Base-by-base conservation (phyloP, 2,888 invertebrate species). In the Odontocolon sp. region DNA sequence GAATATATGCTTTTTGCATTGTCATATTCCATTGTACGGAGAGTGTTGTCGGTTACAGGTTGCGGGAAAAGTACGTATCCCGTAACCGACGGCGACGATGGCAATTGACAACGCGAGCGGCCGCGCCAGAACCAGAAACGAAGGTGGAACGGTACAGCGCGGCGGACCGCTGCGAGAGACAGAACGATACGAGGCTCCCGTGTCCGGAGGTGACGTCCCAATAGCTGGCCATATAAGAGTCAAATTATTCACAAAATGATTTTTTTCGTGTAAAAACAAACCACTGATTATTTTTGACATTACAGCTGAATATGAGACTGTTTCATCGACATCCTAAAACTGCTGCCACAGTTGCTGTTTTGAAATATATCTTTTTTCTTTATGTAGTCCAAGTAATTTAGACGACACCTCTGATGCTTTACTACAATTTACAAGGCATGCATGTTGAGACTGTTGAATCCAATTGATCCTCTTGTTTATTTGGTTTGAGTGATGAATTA, bases 11-110 rank as follows among this genome's bases (percentile, higher is more conserved):
- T 81, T 83, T 81, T 81, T 81, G 79, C 84, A 85, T 85, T 87
- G 87, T 88, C 88, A 87, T 88, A 86, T 88, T 87, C 88, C 87
- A 88, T 88, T n/a, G n/a, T 87, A 88, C 81, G 75, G 81, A 79
- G 80, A 84, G 86, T n/a, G n/a, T n/a, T 87, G 88, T 87, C 88
- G 87, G 84, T 84, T 87, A 86, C 88, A 83, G 66, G 80, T 82
- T 81, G 82, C 81, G 68, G 63, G 75, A 57, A 54, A 3, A 42
- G 71, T n/a, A 45, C 36, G 31, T 31, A 42, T n/a, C n/a, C n/a
- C 52, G 74, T 54, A 56, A 31, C 64, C 26, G 14, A 84, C 84
- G 84, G 86, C 85, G 84, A 83, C 82, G 83, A 80, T 85, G 84
- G 82, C 87, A 86, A 87, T 87, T 87, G 87, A 85, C 84, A 85